Conservation (phyloP, 2,888 invertebrate genomes). For the Tolmerus cingulatus region DNA sequence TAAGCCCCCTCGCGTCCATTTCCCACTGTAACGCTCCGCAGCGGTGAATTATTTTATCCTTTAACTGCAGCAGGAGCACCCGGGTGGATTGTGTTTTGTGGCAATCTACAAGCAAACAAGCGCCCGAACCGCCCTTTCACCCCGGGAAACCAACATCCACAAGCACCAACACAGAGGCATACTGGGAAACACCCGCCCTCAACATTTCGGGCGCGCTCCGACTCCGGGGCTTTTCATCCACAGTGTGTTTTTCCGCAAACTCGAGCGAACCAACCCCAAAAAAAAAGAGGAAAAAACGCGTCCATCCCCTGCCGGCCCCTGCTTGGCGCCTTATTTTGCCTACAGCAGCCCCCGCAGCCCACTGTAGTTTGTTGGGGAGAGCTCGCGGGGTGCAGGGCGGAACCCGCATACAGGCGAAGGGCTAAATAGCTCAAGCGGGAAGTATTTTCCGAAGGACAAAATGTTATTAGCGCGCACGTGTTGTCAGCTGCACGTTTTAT, state of each 20-base stretch:
- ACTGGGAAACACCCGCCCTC: background rate
- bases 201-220: background rate
- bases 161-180: background rate
- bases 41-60: constrained; percentile 13
- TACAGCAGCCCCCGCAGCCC: background rate
- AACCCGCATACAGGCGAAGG: constrained; percentile 4
- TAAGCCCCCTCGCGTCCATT: constrained; percentile 7
- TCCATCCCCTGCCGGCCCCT: background rate
- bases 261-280: background rate
- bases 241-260: constrained; percentile 32
- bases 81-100: constrained; percentile 33
- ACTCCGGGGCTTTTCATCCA: background rate
- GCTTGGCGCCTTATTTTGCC: background rate
- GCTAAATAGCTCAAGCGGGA: constrained; percentile 40
- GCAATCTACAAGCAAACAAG: constrained; percentile 26
- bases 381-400: background rate
- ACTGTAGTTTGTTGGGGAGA: background rate
- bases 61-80: background rate
- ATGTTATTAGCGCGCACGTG: constrained; percentile 48
- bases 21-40: background rate
- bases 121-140: background rate
- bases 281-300: background rate
- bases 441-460: constrained; percentile 45
- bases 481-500: constrained; percentile 48
- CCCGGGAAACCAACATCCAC: background rate